Evolutionary conservation across 2,113 vertebrate species (phyloP).

Genomic region (Phycodurus eques): DNA sequence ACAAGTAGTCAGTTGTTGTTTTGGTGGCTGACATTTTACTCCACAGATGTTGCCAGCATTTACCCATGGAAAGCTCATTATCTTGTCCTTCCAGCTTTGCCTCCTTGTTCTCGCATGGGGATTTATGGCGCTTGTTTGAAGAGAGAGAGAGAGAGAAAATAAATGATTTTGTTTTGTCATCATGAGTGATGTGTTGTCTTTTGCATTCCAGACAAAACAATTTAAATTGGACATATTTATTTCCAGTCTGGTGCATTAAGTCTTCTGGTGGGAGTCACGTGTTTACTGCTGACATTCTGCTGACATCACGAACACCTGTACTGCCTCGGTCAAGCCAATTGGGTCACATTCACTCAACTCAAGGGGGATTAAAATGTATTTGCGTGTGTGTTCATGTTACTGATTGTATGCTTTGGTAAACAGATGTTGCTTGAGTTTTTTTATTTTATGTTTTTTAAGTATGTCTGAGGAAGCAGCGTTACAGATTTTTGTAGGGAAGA

Average conservation of each 20-base stretch:
- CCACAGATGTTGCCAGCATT: conserved; percentile 20
- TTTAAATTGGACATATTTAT: neutral
- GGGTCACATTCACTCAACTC: neutral
- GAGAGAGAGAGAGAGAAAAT: neutral
- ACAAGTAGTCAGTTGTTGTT: conserved; percentile 2
- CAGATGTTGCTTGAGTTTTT: too few relatives aligned
- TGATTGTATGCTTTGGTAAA: neutral
- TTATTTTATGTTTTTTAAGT: neutral
- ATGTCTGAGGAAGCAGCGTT: neutral
- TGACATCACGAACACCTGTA: conserved; percentile 36
- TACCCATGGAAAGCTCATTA: conserved; percentile 45
- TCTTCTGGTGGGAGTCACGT: neutral
- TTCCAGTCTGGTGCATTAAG: neutral
- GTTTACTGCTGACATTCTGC: conserved; percentile 1
- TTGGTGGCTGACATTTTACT: conserved; percentile 11
- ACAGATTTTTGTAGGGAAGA: neutral
- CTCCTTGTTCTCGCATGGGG: conserved; percentile 20
- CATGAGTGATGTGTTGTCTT: neutral
- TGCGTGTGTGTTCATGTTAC: too few relatives aligned
- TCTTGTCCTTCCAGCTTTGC: conserved; percentile 47
- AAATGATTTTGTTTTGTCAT: neutral
- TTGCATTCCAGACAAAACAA: conserved; percentile 6
- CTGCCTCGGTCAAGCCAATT: conserved; percentile 13
- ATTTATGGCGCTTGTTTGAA: conserved; percentile 21
- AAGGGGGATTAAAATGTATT: too few relatives aligned